phyloP scores from a whole-genome alignment of 2,888 invertebrate species.

The Ormyrus labotus region DNA sequence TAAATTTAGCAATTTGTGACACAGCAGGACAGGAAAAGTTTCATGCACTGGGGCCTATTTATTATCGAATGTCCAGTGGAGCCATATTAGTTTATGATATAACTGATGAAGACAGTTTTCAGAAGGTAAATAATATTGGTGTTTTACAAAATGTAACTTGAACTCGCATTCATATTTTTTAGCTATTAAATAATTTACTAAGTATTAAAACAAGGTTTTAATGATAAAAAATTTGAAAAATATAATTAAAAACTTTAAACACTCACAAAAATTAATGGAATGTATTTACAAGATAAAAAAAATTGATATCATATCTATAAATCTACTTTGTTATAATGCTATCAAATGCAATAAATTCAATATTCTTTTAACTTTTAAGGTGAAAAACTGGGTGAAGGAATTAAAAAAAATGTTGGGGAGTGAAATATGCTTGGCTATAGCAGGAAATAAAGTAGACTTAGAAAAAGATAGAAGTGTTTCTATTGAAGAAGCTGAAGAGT shows the following conservation, averaged over 20 bases:
- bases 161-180: no score
- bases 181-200: background rate
- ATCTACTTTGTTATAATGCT: background rate
- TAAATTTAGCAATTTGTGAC: slow-evolving; percentile 97
- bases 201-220: background rate
- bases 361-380: slow-evolving; percentile 77
- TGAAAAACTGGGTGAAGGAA: slow-evolving; percentile 99
- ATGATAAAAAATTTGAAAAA: background rate
- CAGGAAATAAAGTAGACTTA: slow-evolving; percentile 97
- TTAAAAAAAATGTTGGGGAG: slow-evolving; percentile 96
- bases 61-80: slow-evolving; percentile 97
- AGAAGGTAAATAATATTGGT: slow-evolving; percentile 81
- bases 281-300: slow-evolving; percentile 18
- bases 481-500: slow-evolving; percentile 91
- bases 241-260: background rate
- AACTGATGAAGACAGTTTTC: slow-evolving; percentile 97
- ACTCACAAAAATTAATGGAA: background rate
- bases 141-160: background rate
- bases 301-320: slow-evolving; percentile 18
- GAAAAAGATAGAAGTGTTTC: slow-evolving; percentile 92
- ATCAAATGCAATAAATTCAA: no score
- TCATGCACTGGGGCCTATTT: slow-evolving; percentile 98
- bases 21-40: slow-evolving; percentile 98
- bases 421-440: slow-evolving; percentile 93
- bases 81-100: slow-evolving; percentile 98